Evolutionary conservation across 2,797 vertebrate genomes (phyloP).

Genomic region (Phoebastria nigripes): DNA sequence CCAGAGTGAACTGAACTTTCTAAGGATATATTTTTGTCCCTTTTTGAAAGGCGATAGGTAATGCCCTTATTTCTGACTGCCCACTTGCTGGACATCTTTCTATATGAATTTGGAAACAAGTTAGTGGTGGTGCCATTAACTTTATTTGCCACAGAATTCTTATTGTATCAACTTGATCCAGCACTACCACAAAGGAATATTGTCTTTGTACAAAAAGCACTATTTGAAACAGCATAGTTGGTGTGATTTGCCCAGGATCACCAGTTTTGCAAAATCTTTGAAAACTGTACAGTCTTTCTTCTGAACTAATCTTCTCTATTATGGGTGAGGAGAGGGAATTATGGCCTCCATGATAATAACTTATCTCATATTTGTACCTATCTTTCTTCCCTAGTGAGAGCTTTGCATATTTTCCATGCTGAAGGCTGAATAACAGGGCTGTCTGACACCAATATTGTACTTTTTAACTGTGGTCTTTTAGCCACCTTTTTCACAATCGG

Average conservation of each 20-base stretch:
- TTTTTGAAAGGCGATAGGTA: conserved; percentile 34
- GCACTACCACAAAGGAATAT: background rate
- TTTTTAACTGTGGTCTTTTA: background rate
- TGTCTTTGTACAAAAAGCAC: background rate
- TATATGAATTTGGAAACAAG: background rate
- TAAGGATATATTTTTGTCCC: conserved; percentile 35
- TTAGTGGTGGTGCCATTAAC: background rate
- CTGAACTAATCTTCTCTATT: background rate
- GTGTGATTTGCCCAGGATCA: background rate
- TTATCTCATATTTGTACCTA: background rate
- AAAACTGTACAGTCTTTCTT: background rate
- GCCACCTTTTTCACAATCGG: background rate
- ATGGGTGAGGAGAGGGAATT: background rate
- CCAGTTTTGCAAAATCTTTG: background rate
- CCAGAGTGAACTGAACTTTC: conserved; percentile 52
- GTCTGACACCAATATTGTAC: background rate
- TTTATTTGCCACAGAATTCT: background rate
- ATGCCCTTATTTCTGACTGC: conserved; percentile 13
- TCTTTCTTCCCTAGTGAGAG: background rate
- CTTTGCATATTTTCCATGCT: background rate
- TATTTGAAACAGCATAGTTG: background rate
- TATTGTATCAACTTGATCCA: background rate
- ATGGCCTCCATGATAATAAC: background rate
- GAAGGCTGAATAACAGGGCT: background rate
- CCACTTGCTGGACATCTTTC: background rate